These are phyloP conservation scores for Isaurus tuberculatus DNA, from an alignment of 92 coral and sea anemone genomes.

Conservation along the genomic window DNA sequence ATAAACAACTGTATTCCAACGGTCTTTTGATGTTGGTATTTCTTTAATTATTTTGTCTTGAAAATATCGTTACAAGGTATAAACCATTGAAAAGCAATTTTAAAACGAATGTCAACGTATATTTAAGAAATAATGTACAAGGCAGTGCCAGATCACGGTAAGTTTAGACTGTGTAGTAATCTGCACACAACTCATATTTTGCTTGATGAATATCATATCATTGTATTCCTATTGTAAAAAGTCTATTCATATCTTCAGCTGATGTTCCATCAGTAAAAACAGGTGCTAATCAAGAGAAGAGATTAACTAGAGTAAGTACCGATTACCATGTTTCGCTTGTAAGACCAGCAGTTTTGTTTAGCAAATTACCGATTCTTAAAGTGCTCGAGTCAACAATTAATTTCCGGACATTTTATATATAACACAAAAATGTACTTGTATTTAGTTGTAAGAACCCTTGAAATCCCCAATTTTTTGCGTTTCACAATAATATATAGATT, in stretches of 20 bases:
- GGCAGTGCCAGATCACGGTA: background rate
- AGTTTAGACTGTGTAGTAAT: background rate
- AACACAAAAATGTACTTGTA: too few species aligned
- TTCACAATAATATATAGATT: too few species aligned
- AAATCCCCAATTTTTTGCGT: too few species aligned
- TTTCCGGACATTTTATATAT: too few species aligned
- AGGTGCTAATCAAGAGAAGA: slow-evolving; percentile 27
- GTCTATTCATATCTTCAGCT: background rate
- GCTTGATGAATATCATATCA: too few species aligned
- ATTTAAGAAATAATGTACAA: background rate
- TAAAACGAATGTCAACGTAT: background rate
- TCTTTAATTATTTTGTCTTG: background rate
- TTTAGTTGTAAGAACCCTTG: too few species aligned
- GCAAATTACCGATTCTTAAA: background rate
- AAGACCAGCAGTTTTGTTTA: background rate
- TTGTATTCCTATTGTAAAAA: background rate
- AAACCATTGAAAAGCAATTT: background rate
- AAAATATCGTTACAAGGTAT: background rate
- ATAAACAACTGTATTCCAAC: slow-evolving; percentile 34
- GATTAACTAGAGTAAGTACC: slow-evolving; percentile 61
- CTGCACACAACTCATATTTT: background rate
- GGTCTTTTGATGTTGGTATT: background rate
- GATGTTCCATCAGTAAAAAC: slow-evolving; percentile 3
- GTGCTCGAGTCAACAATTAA: too few species aligned
- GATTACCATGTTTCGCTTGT: background rate